Evolutionary conservation across 2,888 invertebrate species (phyloP).

Genomic region (Escarpia spicata): DNA sequence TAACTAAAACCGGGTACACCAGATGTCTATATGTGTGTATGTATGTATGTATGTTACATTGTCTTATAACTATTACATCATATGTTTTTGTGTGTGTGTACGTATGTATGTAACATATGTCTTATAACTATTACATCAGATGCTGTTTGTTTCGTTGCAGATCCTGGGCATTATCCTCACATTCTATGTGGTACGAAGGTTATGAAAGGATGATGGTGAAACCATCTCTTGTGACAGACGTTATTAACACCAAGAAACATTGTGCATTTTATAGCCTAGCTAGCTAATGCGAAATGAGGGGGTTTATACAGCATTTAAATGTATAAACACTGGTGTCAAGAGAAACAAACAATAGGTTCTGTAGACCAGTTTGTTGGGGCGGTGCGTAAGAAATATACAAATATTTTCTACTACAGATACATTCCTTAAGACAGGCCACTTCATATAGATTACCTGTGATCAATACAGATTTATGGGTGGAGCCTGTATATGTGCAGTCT

Average conservation of each 20-base stretch:
- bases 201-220: not conserved
- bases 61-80: not conserved
- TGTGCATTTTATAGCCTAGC: not conserved
- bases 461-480: too few relatives aligned
- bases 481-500: too few relatives aligned
- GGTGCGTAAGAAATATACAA: not conserved
- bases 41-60: not conserved
- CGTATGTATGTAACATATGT: not conserved
- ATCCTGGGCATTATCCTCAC: not conserved
- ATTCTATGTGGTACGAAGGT: not conserved
- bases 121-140: not conserved
- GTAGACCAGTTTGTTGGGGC: not conserved
- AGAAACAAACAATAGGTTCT: not conserved
- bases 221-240: not conserved
- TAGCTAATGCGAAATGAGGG: not conserved
- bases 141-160: not conserved
- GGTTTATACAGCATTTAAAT: not conserved
- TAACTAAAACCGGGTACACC: not conserved
- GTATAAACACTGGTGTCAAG: not conserved
- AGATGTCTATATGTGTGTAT: not conserved
- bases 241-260: not conserved
- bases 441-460: too few relatives aligned
- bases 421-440: too few relatives aligned
- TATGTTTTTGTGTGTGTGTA: not conserved
- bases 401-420: too few relatives aligned